Evolutionary conservation across 2,888 invertebrate genomes (phyloP).

Genomic region (Tenodera sinensis): DNA sequence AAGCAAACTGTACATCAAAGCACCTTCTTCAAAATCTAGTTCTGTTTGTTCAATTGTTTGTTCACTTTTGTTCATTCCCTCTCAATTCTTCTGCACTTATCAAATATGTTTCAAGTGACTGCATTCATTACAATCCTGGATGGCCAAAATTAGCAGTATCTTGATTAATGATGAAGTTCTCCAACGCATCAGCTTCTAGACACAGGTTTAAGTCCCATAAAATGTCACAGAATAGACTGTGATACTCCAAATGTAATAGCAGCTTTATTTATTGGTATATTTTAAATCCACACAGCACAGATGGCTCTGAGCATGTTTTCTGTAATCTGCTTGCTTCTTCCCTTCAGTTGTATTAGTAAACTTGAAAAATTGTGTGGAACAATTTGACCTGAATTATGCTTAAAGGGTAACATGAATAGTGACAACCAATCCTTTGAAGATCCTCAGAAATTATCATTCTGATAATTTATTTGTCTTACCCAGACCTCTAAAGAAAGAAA

Average conservation of each 20-base stretch:
- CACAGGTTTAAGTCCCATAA: not conserved
- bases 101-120: too few species aligned
- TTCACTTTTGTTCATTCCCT: too few species aligned
- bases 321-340: conserved; percentile 9
- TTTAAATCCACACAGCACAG: conserved; percentile 4
- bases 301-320: conserved; percentile 12
- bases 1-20: too few species aligned
- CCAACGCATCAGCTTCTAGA: not conserved
- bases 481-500: conserved; percentile 9
- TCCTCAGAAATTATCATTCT: not conserved
- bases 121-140: too few species aligned
- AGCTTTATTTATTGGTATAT: conserved; percentile 9
- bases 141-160: too few species aligned
- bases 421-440: not conserved
- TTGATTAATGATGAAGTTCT: not conserved
- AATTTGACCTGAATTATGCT: not conserved
- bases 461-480: not conserved
- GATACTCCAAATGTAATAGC: conserved; percentile 1
- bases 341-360: not conserved
- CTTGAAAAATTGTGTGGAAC: not conserved
- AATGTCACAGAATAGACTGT: conserved; percentile 5
- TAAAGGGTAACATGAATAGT: not conserved
- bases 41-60: too few species aligned
- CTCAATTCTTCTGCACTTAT: too few species aligned
- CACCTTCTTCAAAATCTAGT: too few species aligned